Conservation (phyloP, 2,888 invertebrate species). For the Cyaniris semiargus region DNA sequence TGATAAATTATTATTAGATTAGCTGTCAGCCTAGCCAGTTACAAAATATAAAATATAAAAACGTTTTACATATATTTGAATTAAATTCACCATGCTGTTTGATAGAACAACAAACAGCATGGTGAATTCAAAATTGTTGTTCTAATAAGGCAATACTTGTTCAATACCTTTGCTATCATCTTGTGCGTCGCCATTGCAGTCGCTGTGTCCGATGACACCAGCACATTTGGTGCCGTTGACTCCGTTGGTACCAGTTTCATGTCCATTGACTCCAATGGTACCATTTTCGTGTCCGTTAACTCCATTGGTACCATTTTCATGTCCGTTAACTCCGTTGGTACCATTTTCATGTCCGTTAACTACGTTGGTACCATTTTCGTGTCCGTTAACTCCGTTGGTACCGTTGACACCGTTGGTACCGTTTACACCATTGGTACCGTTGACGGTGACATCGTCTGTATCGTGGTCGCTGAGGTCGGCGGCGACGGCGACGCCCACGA, state of each 20-base stretch:
- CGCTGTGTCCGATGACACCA: conserved; percentile 46
- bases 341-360: conserved; percentile 26
- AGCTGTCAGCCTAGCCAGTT: no score
- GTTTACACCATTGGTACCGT: conserved; percentile 47
- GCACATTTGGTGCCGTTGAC: neutral
- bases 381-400: conserved; percentile 46
- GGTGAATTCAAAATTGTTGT: no score
- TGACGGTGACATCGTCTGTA: conserved; percentile 43
- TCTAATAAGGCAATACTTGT: no score
- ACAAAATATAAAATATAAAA: no score
- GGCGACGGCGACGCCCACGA: conserved; percentile 64
- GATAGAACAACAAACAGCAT: no score
- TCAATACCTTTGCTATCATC: conserved; percentile 56
- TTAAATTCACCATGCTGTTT: no score
- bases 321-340: conserved; percentile 44
- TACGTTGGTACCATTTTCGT: conserved; percentile 41
- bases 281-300: neutral
- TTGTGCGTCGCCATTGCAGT: conserved; percentile 55
- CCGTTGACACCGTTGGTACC: conserved; percentile 45
- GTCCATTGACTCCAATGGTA: neutral
- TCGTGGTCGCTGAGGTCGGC: conserved; percentile 55
- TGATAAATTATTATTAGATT: no score
- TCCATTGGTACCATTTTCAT: neutral
- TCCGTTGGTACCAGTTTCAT: neutral
- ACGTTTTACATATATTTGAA: no score